Conservation (phyloP, 2,888 invertebrate species). For the Xanthia icteritia region DNA sequence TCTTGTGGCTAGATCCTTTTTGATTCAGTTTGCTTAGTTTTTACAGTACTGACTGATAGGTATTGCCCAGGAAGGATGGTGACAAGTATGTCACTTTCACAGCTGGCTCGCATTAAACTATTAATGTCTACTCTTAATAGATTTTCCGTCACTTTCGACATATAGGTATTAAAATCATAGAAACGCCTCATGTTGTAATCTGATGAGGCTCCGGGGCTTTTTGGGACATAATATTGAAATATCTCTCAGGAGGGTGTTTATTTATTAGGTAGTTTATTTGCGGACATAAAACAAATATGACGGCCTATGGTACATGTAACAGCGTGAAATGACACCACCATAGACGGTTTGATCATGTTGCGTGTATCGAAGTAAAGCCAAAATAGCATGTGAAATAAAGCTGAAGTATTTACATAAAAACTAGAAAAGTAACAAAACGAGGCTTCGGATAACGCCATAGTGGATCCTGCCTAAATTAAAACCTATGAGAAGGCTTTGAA, state of each 20-base stretch:
- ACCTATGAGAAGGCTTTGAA: background rate
- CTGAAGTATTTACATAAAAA: slow-evolving; percentile 52
- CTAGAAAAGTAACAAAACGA: slow-evolving; percentile 44
- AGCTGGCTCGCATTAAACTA: background rate
- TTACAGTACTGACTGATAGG: too few species aligned
- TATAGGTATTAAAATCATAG: background rate
- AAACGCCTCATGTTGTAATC: background rate
- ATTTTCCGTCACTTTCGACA: background rate
- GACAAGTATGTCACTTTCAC: background rate
- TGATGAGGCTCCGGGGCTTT: background rate
- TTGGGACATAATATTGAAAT: background rate
- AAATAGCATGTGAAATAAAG: slow-evolving; percentile 55
- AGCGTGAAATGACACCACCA: slow-evolving; percentile 38
- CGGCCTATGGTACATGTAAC: background rate
- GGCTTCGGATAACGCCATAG: slow-evolving; percentile 26
- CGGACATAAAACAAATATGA: too few species aligned
- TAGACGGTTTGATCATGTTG: slow-evolving; percentile 29
- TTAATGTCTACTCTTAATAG: background rate
- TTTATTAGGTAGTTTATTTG: background rate
- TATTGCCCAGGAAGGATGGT: background rate
- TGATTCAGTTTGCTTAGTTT: background rate
- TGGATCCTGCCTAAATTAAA: slow-evolving; percentile 32
- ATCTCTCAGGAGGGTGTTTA: background rate
- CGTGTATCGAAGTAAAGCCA: slow-evolving; percentile 52
- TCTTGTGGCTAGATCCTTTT: background rate